Base-by-base conservation (phyloP, 2,797 vertebrate genomes). In the Poecilia velifera region DNA sequence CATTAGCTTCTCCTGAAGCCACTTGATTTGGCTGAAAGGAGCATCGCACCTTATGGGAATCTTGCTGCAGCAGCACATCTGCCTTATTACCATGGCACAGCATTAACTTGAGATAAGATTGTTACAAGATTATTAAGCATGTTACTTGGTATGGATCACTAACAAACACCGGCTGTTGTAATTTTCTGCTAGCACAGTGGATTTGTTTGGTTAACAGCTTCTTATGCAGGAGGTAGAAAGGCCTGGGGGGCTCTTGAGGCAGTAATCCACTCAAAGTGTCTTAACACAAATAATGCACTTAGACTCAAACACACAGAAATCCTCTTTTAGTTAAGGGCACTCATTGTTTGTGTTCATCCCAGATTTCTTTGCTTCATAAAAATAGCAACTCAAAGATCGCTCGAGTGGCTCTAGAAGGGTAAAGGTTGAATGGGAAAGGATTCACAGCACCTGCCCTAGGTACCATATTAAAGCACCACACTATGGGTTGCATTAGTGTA, bases 401-500 rank as follows among this genome's bases (percentile, higher is more conserved):
- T 77, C 16, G 49, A 84, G 81, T 84, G 73, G 51, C 25, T 86
- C 13, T n/a, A 14, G 39, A 73, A 46, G 73, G 80, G 76, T 90
- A 86, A 89, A 92, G 86, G 84, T 88, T 83, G 89, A 90, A 82
- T 20, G 71, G 79, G 66, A 87, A 74, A 80, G 80, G 82, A 84
- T 82, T 84, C 77, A 49, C 34, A 77, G 83, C 84, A 79, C 82
- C 84, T 77, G 79, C 78, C 83, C 82, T 25, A 28, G 70, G 81
- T 77, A 53, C 16, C 76, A 46, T 85, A 88, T 91, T 86, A 92
- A 86, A 90, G 81, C 81, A 22, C 49, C 22, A 68, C 79, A 74
- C 88, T 79, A 73, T 20, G 77, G 82, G 75, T 84, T 79, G 91
- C 79, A 89, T 88, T 90, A 85, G 87, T 79, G 86, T 88, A 92